Evolutionary conservation across 2,888 invertebrate genomes (phyloP), one percentile per base, ranked within the genome.

Genomic region (Eupithecia subfuscata): DNA sequence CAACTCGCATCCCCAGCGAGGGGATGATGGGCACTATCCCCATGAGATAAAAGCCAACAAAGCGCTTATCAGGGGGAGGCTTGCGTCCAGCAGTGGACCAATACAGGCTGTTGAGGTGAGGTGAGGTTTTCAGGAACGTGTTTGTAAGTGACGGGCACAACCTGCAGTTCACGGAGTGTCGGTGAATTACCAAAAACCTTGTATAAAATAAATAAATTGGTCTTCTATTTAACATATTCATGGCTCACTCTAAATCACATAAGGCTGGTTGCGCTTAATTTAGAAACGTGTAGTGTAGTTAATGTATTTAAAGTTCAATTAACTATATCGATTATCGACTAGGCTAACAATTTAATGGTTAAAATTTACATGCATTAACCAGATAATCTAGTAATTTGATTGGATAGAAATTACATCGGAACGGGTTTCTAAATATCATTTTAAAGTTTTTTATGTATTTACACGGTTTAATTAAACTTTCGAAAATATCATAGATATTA

Each of bases 291-390:
- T 70, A 73, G 75, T 73, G 73, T 22, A 73, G 72, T 18, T 65
- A 67, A 69, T 60, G 40, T 65, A 65, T 75, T 43, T 34, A 75
- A 64, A 63, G 63, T 48, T 71, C 64, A 71, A 71, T 75, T 52
- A 71, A 69, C 71, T 45, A 69, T 25, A 43, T 71, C 75, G 69
- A 75, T 71, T 71, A 68, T 68, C 74, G 65, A 60, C 22, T 52
- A 48, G 8, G 9, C 52, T n/a, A 52, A 52, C 18, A 2, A 48
- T 48, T 52, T 52, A 71, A 71, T 60, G 30, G 60, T 48, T 52
- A 69, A 45, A 70, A 74, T 75, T 71, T 68, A 67, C 74, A 67
- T 75, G 34, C 45, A 70, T 60, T 68, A 68, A 48, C 65, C 25
- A 37, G 22, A 37, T 70, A 70, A 56, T 37, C 56, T 11, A 52